A percentile compares a stretch with the other conserved stretches of the same genome.
Evolutionary conservation across 1,140 invertebrate genomes (phyloP).

Genomic region (Glossosoma conforme): DNA sequence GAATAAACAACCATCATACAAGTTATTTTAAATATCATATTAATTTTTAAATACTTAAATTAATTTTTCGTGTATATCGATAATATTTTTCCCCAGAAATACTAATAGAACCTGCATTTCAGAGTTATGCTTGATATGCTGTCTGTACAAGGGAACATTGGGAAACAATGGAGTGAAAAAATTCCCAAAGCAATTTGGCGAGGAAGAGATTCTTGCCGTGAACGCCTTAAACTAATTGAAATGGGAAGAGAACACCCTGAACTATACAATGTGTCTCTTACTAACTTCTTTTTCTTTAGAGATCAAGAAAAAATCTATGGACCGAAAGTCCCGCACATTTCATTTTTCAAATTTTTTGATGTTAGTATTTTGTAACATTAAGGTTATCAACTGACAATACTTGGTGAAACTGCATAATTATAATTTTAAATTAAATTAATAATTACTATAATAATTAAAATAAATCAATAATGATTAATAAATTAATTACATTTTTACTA

Average conservation of each 20-base stretch:
- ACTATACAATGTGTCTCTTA: constrained; percentile 86
- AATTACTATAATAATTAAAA: no score
- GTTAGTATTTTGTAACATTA: no score
- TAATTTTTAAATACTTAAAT: constrained; percentile 5
- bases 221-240: constrained; percentile 78
- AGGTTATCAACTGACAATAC: no score
- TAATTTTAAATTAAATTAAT: no score
- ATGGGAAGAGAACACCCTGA: constrained; percentile 73
- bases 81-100: no score
- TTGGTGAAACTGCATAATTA: no score
- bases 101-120: constrained; percentile 35
- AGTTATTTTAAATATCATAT: not conserved
- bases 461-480: no score
- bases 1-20: no score
- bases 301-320: constrained; percentile 83
- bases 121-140: constrained; percentile 86
- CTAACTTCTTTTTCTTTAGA: constrained; percentile 95
- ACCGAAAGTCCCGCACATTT: constrained; percentile 74
- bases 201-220: constrained; percentile 81
- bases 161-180: constrained; percentile 69
- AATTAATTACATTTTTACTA: no score
- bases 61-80: no score
- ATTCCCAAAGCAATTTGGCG: constrained; percentile 81
- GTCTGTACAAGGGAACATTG: constrained; percentile 78
- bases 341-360: constrained; percentile 94